phyloP scores from a whole-genome alignment of 2,113 vertebrate species.

The Merops nubicus region DNA sequence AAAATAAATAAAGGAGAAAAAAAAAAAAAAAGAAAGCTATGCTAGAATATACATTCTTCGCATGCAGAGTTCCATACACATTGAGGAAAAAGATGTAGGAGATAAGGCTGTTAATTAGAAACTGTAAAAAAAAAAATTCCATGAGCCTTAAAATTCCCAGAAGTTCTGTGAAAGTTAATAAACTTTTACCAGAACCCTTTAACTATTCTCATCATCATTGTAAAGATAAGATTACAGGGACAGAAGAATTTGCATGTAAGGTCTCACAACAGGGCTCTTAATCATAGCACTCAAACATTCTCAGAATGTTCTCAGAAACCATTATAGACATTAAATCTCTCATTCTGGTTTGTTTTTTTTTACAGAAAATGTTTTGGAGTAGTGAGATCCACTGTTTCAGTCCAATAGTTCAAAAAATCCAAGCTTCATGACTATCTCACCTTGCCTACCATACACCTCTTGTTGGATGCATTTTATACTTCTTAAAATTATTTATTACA shows the following conservation, averaged over 20 bases:
- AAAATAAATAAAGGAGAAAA: background rate
- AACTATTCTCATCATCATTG: background rate
- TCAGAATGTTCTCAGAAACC: background rate
- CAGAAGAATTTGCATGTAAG: background rate
- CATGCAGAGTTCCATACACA: fast-evolving
- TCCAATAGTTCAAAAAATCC: too few species aligned
- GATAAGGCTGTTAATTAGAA: background rate
- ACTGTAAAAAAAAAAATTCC: fast-evolving
- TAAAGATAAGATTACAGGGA: background rate
- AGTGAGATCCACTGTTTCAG: background rate
- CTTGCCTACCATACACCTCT: background rate
- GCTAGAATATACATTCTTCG: background rate
- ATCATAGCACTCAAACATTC: background rate
- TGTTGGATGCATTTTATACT: background rate
- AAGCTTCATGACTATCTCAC: background rate
- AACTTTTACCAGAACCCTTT: background rate
- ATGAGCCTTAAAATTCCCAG: background rate
- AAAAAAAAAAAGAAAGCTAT: fast-evolving
- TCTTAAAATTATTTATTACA: background rate
- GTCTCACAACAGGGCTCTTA: background rate
- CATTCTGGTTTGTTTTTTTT: background rate
- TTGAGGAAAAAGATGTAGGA: background rate
- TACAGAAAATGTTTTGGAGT: background rate
- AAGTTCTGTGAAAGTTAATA: background rate
- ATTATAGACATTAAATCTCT: background rate